A percentile compares a stretch with the other conserved stretches of the same genome.
These are phyloP conservation scores for Cheirogaleus medius DNA, from an alignment of 2,113 vertebrate genomes.

Conservation along the genomic window DNA sequence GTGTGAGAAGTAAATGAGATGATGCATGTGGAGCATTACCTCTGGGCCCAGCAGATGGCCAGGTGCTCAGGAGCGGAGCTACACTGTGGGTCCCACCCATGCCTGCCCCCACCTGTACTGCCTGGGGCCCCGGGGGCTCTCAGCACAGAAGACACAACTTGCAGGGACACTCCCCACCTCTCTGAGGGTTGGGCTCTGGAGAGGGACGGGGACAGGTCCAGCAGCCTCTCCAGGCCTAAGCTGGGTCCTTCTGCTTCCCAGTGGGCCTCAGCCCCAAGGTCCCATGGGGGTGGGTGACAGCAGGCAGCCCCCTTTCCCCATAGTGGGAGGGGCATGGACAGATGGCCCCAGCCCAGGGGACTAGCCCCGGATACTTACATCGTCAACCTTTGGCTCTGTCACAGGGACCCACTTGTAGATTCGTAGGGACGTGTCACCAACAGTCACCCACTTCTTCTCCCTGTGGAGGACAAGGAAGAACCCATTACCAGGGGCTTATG, in stretches of 20 bases:
- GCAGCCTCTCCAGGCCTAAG: background rate
- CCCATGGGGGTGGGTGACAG: background rate
- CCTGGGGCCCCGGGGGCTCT: background rate
- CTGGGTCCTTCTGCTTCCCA: background rate
- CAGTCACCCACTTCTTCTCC: slow-evolving; percentile 99
- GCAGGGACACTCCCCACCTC: background rate
- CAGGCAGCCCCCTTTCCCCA: background rate
- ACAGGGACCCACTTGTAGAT: slow-evolving; percentile 99
- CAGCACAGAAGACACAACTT: background rate
- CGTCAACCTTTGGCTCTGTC: slow-evolving; percentile 96
- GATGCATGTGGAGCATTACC: rapidly evolving
- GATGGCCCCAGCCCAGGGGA: background rate
- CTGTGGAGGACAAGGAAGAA: slow-evolving; percentile 79
- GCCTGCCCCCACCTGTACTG: rapidly evolving
- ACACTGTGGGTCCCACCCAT: too few relatives aligned
- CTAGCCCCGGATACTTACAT: slow-evolving; percentile 88
- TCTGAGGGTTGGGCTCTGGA: background rate
- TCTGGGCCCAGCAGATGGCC: background rate
- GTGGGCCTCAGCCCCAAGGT: background rate
- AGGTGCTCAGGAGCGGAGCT: background rate
- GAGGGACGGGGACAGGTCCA: background rate
- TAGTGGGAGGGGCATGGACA: background rate
- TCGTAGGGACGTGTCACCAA: slow-evolving; percentile 96
- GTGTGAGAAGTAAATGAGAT: background rate
- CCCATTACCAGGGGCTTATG: background rate